Conservation (phyloP, 2,888 invertebrate genomes). For the Acanthococcus lagerstroemiae region DNA sequence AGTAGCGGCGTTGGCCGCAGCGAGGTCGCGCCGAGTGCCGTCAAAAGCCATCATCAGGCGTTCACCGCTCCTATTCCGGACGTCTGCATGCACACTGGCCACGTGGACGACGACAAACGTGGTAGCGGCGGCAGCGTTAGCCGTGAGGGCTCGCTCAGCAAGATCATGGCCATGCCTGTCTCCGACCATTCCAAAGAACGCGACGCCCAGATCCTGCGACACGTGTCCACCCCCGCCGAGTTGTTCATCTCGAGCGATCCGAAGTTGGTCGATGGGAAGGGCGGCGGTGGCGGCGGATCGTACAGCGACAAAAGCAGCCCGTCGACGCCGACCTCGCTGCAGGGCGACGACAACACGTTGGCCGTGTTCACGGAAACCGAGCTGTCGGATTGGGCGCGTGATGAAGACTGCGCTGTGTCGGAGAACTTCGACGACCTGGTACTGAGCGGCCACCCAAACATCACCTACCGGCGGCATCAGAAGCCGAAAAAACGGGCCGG, state of each 20-base stretch:
- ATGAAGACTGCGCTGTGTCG: slow-evolving; percentile 56
- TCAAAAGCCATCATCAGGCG: background rate
- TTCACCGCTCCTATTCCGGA: background rate
- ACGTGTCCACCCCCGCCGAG: slow-evolving; percentile 37
- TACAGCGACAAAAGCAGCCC: slow-evolving; percentile 46
- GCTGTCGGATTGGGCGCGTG: slow-evolving; percentile 80
- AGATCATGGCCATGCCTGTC: slow-evolving; percentile 38
- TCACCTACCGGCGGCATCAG: slow-evolving; percentile 40
- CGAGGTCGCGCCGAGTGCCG: background rate
- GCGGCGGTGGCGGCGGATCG: slow-evolving; percentile 15
- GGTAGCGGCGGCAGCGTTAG: slow-evolving; percentile 19
- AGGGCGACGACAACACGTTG: slow-evolving; percentile 53
- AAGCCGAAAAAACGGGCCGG: slow-evolving; percentile 39
- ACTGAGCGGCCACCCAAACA: slow-evolving; percentile 48
- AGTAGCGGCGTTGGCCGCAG: background rate
- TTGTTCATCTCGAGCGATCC: slow-evolving; percentile 35
- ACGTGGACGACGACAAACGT: background rate
- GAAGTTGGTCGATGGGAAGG: slow-evolving; percentile 30
- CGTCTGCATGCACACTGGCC: background rate
- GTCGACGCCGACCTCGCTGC: slow-evolving; percentile 46
- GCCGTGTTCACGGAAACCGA: slow-evolving; percentile 74
- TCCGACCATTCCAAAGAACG: slow-evolving; percentile 32
- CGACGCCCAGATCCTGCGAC: slow-evolving; percentile 36
- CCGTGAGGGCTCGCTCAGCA: slow-evolving; percentile 34
- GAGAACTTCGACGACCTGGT: slow-evolving; percentile 54